Base-by-base conservation (phyloP, 1,140 invertebrate genomes). In the Tachypleus tridentatus region DNA sequence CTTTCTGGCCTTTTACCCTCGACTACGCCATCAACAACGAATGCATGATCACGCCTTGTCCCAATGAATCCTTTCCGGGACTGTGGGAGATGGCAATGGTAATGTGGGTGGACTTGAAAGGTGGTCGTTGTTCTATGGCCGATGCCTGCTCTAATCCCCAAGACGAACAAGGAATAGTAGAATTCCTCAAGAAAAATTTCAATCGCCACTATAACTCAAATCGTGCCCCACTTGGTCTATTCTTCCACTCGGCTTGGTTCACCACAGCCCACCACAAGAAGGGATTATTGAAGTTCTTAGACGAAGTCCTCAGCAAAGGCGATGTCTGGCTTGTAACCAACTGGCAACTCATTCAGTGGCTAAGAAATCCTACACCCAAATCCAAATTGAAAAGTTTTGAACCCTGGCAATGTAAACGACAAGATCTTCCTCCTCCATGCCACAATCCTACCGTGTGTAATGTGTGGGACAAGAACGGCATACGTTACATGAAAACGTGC, bases 171-270 rank as follows among this genome's bases (percentile, higher is more conserved):
- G 89, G 88, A 60, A 91, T 96, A 7, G 91, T 89, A 74, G 92
- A 95, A 77, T 92, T 94, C 89, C 81, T 96, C 5, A 87, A 93
- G 78, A 95, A 95, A 75, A 96, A 96, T 75, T 95, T 95, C 74
- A 88, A 95, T 73, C 82, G 92, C 71, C 92, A 96, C 80, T 96
- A 94, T 73, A 92, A 89, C 57, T 89, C 87, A 5, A 95, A 95
- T 80, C 89, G 91, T 74, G 88, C 92, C 67, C 92, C 92, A 47
- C 94, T 96, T 73, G 91, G 91, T 58, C 75, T 96, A 10, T 96
- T 89, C 79, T 96, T 95, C 73, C 92, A 96, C 74, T 91, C 92
- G 3, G 91, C 93, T 3, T 96, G 91, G 92, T 95, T 96, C 77
- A 94, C 91, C 0, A 91, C 93, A 72, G 86, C 89, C 0, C 92